A percentile compares a stretch with the other conserved stretches of the same genome.
These are phyloP conservation scores for Chloroceryle inda DNA, from an alignment of 2,797 vertebrate species.

Conservation along the genomic window DNA sequence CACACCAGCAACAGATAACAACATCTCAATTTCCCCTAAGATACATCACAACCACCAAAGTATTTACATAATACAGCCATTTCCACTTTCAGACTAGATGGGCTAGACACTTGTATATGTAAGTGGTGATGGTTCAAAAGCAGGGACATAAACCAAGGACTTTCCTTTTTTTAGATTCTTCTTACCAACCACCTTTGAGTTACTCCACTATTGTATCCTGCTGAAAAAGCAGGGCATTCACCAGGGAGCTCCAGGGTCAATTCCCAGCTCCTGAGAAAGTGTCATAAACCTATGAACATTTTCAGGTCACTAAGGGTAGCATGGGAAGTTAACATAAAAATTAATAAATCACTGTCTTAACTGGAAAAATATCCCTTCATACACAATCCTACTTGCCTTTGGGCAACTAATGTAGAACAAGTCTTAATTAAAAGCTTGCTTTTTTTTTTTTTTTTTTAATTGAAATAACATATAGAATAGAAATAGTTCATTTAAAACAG, in stretches of 20 bases:
- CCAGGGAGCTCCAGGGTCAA: not conserved
- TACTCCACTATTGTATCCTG: not conserved
- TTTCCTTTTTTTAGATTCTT: not conserved
- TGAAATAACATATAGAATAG: not conserved
- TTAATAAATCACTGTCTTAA: not conserved
- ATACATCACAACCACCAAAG: not conserved
- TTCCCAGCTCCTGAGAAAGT: not conserved
- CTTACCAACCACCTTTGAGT: not conserved
- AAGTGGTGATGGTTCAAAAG: not conserved
- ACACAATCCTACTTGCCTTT: not conserved
- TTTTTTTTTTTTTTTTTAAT: not conserved
- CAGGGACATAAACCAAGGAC: not conserved
- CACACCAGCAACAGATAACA: not conserved
- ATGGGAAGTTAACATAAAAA: not conserved
- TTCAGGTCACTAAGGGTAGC: not conserved
- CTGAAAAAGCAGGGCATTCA: not conserved
- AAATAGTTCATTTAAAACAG: not conserved
- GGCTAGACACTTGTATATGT: not conserved
- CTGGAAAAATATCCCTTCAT: not conserved
- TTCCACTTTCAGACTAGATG: not conserved
- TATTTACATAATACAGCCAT: not conserved
- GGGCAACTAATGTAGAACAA: not conserved
- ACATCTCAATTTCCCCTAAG: not conserved
- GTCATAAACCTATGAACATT: not conserved
- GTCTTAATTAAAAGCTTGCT: not conserved